A percentile compares a stretch with the other conserved stretches of the same genome.
These are phyloP conservation scores for Rousettus madagascariensis DNA, from an alignment of 2,797 vertebrate genomes.

Conservation along the genomic window DNA sequence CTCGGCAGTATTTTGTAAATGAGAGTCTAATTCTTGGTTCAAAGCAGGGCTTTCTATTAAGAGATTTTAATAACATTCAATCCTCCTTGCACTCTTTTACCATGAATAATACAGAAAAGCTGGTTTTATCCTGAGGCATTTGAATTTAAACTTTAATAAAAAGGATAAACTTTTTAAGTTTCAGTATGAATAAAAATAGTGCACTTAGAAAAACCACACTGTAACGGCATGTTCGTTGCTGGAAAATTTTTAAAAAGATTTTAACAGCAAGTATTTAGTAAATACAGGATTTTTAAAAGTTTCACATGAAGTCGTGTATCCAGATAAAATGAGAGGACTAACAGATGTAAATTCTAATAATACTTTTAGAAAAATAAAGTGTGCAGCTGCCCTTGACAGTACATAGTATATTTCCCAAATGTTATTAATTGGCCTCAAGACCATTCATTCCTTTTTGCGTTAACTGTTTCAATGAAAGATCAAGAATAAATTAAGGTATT, in stretches of 20 bases:
- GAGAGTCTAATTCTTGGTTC: constrained; percentile 40
- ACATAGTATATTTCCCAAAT: not conserved
- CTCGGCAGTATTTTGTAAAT: not conserved
- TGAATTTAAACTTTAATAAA: constrained; percentile 43
- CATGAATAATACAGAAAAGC: constrained; percentile 46
- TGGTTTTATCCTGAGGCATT: constrained; percentile 13
- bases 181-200: constrained; percentile 28
- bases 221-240: not conserved
- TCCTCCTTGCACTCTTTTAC: not conserved
- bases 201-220: not conserved
- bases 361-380: constrained; percentile 15
- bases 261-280: not conserved
- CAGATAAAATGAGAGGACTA: not conserved
- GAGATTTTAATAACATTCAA: constrained; percentile 56
- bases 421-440: constrained; percentile 50
- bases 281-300: not conserved
- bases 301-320: not conserved
- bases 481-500: constrained; percentile 65
- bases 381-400: constrained; percentile 35
- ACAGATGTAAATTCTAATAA: constrained; percentile 28
- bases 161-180: not conserved
- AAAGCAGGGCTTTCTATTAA: constrained; percentile 44
- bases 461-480: constrained; percentile 60
- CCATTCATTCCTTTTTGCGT: constrained; percentile 4
- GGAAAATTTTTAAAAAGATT: not conserved